Base-by-base conservation (phyloP, 2,888 invertebrate species). In the Volucella inflata region DNA sequence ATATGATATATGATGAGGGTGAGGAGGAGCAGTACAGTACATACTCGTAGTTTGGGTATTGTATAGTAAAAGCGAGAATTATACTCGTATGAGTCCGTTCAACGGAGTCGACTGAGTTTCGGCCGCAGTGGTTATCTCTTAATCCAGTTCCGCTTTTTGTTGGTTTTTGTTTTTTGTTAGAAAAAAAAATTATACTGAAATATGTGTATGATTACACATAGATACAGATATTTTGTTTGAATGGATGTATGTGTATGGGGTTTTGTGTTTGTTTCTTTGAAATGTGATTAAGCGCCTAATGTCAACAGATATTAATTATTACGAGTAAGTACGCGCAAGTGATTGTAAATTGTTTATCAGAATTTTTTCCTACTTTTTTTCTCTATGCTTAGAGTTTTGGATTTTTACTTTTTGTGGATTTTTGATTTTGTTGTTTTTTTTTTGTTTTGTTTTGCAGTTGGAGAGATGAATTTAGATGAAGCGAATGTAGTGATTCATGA, bases 131-230 rank as follows among this genome's bases (percentile, higher is more conserved):
- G 60, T 80, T 80, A 80, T 80, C 80, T 80, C 42, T 75, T 80
- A 80, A 80, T 80, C 80, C 80, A 75, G 80, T 80, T 80, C 74
- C 74, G 80, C 75, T 78, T 70, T 67, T 72, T 64, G 64, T 78
- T 71, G 62, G 68, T 55, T 65, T 57, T 50, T 71, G n/a, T n/a
- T 44, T 14, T 40, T 11, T 78, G 21, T 36, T 38, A 38, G 42
- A 16, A 12, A n/a, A 44, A n/a, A 44, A 11, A 51, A 21, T 50
- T 48, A n/a, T 50, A 40, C 9, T 48, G 30, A 40, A 44, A 36
- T 70, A 12, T 55, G 55, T 62, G 46, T 67, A 12, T 17, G 46
- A 38, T 53, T 38, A 44, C 14, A 30, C 44, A 30, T 12, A 60
- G 53, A 51, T 51, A 44, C 16, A 77, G 16, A 3, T 75, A 57